These are phyloP conservation scores for Varanus komodoensis DNA, from an alignment of 2,113 vertebrate species.

Conservation along the genomic window DNA sequence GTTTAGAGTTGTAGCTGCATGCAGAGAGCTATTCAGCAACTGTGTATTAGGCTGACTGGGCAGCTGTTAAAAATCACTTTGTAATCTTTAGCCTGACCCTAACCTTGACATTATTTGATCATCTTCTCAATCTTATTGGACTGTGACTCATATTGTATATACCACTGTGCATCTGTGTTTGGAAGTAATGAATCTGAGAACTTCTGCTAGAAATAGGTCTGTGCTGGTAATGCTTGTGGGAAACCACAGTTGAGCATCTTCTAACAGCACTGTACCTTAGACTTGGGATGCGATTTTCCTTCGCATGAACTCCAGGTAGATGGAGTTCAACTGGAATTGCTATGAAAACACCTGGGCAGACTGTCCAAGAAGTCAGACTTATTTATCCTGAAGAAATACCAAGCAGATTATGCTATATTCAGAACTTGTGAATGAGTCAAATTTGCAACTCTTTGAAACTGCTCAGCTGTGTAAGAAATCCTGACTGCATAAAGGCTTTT, in stretches of 20 bases:
- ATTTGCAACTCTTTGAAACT: constrained; percentile 6
- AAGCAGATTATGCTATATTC: constrained; percentile 38
- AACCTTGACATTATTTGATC: neutral
- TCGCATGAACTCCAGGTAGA: constrained; percentile 23
- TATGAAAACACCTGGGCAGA: constrained; percentile 60
- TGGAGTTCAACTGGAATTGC: constrained; percentile 60
- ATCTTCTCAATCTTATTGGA: neutral
- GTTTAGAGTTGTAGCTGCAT: constrained; percentile 18
- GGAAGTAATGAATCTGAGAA: constrained; percentile 4
- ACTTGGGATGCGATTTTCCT: constrained; percentile 47
- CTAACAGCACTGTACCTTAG: constrained; percentile 49
- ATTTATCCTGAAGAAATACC: constrained; percentile 59
- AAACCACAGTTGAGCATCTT: constrained; percentile 30
- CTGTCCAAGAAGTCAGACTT: constrained; percentile 39
- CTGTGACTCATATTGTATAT: neutral
- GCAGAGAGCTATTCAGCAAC: neutral
- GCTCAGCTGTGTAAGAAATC: neutral
- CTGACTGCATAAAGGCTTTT: neutral
- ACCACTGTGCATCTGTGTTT: neutral
- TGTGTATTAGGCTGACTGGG: neutral
- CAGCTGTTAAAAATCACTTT: neutral
- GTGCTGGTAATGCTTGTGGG: neutral
- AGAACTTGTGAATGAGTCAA: constrained; percentile 37
- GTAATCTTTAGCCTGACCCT: constrained; percentile 3
- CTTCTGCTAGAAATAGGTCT: constrained; percentile 43